Base-by-base conservation (phyloP, 2,888 invertebrate genomes). In the Scaptomyza caliginosa region DNA sequence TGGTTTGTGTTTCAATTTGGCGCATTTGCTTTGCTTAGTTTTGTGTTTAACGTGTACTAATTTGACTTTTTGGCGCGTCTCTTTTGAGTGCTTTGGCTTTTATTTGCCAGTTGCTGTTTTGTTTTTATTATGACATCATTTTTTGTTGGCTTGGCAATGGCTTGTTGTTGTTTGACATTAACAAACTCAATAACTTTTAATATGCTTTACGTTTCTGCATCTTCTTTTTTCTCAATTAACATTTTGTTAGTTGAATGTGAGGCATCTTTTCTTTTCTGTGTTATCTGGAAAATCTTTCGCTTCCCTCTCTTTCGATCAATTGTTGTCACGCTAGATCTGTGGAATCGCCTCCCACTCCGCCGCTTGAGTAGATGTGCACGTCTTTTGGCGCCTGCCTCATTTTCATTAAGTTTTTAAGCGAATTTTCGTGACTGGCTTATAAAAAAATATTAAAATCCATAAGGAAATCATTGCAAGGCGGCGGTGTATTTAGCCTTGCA, bases 391-490 rank as follows among this genome's bases (percentile, higher is more conserved):
- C 71, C 77, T 84, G 78, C 54, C 45, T 73, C 54, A 52, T 68
- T 81, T 82, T 69, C 73, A 81, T 83, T 86, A 77, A 74, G 74
- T 51, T 49, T 75, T 74, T 74, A 81, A 84, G 58, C 76, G 82
- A 71, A 81, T 71, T 84, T 75, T 74, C 83, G 83, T 83, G 83
- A 83, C 83, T 85, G 32, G 77, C 79, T 82, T 87, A 82, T 82
- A 87, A 87, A 83, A 74, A 73, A 70, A 86, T 86, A 86, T 86
- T 62, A 81, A 77, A 84, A 86, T 84, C 85, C 86, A 82, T 86
- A 86, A 86, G 81, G 86, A 82, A 82, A 77, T 84, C 57, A 73
- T 52, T 74, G 65, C 30, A 24, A 43, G 39, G 71, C 63, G 75
- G 63, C 55, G 59, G 64, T 38, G 68, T 13, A 28, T 51, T 11